Percentiles rank a stretch among this genome's conserved stretches.
phyloP scores from a whole-genome alignment of 2,888 invertebrate species.

The Drosophila nr. perissopoda region DNA sequence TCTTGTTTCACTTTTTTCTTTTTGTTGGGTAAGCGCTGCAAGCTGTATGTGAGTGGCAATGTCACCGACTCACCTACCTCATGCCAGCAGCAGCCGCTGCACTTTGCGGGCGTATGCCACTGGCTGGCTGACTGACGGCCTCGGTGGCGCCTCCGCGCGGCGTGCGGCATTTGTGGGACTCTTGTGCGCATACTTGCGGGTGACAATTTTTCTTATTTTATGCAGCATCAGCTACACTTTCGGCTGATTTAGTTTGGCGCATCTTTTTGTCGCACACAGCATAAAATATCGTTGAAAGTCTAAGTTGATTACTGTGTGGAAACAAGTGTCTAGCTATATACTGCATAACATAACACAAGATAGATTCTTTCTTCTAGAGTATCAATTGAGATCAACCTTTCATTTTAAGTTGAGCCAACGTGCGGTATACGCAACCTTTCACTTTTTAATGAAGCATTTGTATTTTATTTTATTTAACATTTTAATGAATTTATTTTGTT shows the following conservation, averaged over 20 bases:
- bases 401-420: not conserved
- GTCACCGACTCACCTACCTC: not conserved
- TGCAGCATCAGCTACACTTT: constrained; percentile 49
- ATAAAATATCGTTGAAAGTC: not conserved
- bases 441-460: not conserved
- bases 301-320: not conserved
- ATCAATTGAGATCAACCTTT: not conserved
- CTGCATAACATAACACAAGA: not conserved
- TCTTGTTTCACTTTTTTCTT: not conserved
- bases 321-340: too few species aligned
- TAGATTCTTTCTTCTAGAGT: not conserved
- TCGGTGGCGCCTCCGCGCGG: constrained; percentile 52
- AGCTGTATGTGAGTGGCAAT: constrained; percentile 26
- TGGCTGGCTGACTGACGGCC: constrained; percentile 59
- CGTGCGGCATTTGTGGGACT: constrained; percentile 20
- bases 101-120: constrained; percentile 75
- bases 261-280: not conserved
- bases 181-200: constrained; percentile 57
- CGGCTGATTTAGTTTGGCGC: constrained; percentile 12
- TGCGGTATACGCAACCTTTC: not conserved
- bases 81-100: constrained; percentile 44
- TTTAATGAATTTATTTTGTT: too few species aligned
- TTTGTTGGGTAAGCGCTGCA: constrained; percentile 36
- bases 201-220: constrained; percentile 68
- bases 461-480: not conserved